Percentiles rank a stretch among this genome's conserved stretches.
Conservation (phyloP, 2,113 vertebrate genomes). For the Daubentonia madagascariensis region DNA sequence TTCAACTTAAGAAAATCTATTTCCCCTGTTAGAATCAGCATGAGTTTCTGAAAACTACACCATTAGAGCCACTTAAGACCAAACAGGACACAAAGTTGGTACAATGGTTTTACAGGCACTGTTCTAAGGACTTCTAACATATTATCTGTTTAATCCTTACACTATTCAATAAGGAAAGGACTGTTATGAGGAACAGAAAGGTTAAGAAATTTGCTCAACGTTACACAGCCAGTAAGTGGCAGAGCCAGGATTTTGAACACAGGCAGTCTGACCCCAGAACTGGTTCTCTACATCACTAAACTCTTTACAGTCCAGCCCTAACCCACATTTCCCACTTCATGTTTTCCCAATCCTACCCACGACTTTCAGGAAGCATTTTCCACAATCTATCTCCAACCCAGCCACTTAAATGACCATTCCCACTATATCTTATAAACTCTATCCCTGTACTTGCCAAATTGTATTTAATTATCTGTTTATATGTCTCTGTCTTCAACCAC, state of each 20-base stretch:
- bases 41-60: not conserved
- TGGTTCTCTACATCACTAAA: not conserved
- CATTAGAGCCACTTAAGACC: not conserved
- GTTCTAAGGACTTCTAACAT: not conserved
- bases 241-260: not conserved
- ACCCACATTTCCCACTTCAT: not conserved
- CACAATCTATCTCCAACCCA: not conserved
- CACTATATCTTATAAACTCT: not conserved
- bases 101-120: not conserved
- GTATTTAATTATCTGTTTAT: not conserved
- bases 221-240: not conserved
- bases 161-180: not conserved
- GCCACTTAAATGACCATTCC: not conserved
- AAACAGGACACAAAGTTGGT: not conserved
- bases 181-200: not conserved
- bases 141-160: not conserved
- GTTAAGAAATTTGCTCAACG: not conserved
- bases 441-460: not conserved
- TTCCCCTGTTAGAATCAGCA: not conserved
- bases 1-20: not conserved
- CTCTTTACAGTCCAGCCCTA: not conserved
- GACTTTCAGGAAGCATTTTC: not conserved
- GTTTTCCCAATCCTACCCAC: not conserved
- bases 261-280: not conserved
- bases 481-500: not conserved